phyloP scores from a whole-genome alignment of 2,113 vertebrate species.

The Malurus elegans region DNA sequence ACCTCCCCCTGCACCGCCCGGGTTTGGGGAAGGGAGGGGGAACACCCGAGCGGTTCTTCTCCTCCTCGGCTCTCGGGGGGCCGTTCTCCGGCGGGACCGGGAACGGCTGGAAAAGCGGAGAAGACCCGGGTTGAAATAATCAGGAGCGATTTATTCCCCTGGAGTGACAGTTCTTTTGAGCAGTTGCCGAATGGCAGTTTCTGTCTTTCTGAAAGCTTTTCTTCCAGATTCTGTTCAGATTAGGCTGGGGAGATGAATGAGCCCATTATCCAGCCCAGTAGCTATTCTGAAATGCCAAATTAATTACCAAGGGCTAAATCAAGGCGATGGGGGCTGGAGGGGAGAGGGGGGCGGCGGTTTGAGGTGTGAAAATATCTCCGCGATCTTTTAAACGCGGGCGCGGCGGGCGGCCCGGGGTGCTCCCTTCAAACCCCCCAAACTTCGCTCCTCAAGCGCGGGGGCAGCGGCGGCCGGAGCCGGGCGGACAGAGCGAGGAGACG shows the following conservation, averaged over 20 bases:
- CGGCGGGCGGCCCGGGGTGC: background rate
- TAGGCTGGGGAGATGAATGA: slow-evolving; percentile 83
- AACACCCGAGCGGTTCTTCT: background rate
- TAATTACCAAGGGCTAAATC: slow-evolving; percentile 85
- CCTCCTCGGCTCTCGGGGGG: slow-evolving; percentile 18
- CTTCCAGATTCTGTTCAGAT: slow-evolving; percentile 85
- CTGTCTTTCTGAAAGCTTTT: slow-evolving; percentile 84
- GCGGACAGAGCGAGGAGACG: background rate
- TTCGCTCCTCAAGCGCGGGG: background rate
- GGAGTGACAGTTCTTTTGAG: slow-evolving; percentile 87
- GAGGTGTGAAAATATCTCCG: slow-evolving; percentile 73
- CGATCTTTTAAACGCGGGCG: background rate
- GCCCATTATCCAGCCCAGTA: slow-evolving; percentile 83
- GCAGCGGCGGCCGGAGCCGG: background rate
- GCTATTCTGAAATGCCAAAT: slow-evolving; percentile 88
- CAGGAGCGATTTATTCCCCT: slow-evolving; percentile 76
- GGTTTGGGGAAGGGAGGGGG: background rate
- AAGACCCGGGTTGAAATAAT: slow-evolving; percentile 71
- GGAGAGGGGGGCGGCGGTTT: background rate
- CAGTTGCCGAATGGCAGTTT: slow-evolving; percentile 82
- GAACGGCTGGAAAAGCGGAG: slow-evolving; percentile 56
- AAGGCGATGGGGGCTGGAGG: slow-evolving; percentile 53
- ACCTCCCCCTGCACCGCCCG: slow-evolving; percentile 28
- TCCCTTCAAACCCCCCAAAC: background rate
- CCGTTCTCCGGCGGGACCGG: slow-evolving; percentile 19